Evolutionary conservation across 30 jellyfish, hydroid and myxozoan species (phyloP), one percentile per base, ranked within the genome.

Genomic region (Hydractinia symbiolongicarpus): DNA sequence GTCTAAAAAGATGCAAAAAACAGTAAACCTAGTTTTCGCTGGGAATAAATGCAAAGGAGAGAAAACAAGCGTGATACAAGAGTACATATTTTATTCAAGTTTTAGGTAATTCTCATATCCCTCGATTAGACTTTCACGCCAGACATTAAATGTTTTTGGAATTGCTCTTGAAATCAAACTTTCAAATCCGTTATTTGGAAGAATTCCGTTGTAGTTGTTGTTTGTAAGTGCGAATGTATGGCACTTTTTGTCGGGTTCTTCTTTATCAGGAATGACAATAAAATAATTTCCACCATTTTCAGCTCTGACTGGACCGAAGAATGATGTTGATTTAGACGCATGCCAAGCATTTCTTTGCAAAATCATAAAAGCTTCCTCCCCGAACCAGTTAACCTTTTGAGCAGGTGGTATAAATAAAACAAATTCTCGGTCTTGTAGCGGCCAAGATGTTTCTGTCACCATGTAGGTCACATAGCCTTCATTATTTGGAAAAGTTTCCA

Each of bases 331-430:
- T 66, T 66, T 66, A 7, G 9, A 9, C 15, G 21, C 14, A 53
- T 66, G 76, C 44, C 4, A 7, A 7, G 76, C 76, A 66, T 66
- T 66, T 66, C 44, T 66, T 53, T 66, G 76, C 44, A 66, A 4
- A 66, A 66, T 50, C 21, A 66, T 19, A 0, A 66, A 53, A 19
- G 76, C 21, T 13, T 66, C 44, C 44, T 66, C 1, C 44, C 76
- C 76, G 1, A 7, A 66, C 76, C 76, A 66, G 44, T 66, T 53
- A 4, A 66, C 44, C 44, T 66, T 53, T 66, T 66, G 10, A 53
- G 14, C 76, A 66, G 76, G 5, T 4, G 76, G 76, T 19, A 66
- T 13, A 66, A 66, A 66, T 53, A 66, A 66, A 66, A 66, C 76
- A 66, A 66, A 66, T 8, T 66, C 76, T 8, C 76, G 76, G 44